Evolutionary conservation across 2,113 vertebrate genomes (phyloP).

Genomic region (Cyprinodon variegatus): DNA sequence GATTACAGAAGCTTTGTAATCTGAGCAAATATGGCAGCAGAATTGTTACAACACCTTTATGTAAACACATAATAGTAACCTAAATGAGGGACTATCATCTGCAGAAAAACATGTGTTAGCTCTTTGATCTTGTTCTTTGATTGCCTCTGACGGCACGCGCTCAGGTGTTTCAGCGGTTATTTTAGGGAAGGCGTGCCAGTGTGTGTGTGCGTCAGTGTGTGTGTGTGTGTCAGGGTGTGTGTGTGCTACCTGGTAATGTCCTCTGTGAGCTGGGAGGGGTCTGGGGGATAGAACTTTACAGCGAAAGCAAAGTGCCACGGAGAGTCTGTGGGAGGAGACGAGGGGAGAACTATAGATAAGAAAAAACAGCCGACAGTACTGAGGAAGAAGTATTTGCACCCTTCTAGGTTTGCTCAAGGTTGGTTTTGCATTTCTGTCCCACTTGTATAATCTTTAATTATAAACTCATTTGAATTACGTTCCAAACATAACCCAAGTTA

Average conservation of each 20-base stretch:
- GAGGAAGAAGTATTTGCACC: neutral
- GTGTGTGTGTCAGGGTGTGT: neutral
- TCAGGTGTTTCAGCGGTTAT: neutral
- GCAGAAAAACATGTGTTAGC: constrained; percentile 14
- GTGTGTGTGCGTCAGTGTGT: neutral
- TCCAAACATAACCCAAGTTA: too few species aligned
- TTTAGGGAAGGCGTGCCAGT: neutral
- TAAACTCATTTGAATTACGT: too few species aligned
- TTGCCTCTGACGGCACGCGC: constrained; percentile 29
- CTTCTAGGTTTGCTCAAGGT: too few species aligned
- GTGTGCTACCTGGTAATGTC: constrained; percentile 93
- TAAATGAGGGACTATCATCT: constrained; percentile 7
- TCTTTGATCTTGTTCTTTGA: constrained; percentile 13
- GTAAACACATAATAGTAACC: constrained; percentile 32
- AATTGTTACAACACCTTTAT: constrained; percentile 43
- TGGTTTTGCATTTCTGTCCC: too few species aligned
- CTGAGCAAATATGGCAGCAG: constrained; percentile 25
- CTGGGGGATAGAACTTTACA: constrained; percentile 98
- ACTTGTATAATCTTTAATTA: too few species aligned
- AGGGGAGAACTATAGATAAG: constrained; percentile 4
- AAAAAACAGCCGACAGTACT: neutral
- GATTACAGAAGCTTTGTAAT: constrained; percentile 55
- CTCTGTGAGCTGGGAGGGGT: constrained; percentile 95
- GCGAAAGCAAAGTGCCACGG: constrained; percentile 93
- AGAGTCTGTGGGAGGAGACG: constrained; percentile 79